Conservation (phyloP, 2,113 vertebrate species). For the Lampris megalopsis region DNA sequence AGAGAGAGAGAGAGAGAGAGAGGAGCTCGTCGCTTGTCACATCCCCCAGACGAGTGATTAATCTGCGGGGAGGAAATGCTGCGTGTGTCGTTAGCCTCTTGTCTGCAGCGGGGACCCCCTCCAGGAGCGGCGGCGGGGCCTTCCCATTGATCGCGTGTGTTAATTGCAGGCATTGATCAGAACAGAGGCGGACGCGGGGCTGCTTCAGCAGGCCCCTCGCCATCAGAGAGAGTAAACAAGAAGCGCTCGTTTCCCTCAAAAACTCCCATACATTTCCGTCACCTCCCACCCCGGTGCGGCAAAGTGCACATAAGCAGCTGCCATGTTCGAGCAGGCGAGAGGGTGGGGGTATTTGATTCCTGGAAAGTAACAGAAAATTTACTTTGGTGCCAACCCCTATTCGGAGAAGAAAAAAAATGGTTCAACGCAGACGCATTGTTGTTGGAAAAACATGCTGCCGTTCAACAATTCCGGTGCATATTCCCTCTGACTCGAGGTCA, state of each 20-base stretch:
- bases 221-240: conserved; percentile 15
- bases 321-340: conserved; percentile 19
- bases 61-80: conserved; percentile 37
- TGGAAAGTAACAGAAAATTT: conserved; percentile 26
- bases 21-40: conserved; percentile 46
- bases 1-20: background rate
- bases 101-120: conserved; percentile 59
- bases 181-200: conserved; percentile 33
- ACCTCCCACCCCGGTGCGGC: conserved; percentile 26
- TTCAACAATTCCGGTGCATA: conserved; percentile 49
- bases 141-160: conserved; percentile 55
- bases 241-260: conserved; percentile 21
- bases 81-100: conserved; percentile 69
- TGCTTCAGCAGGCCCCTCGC: conserved; percentile 13
- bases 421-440: conserved; percentile 48
- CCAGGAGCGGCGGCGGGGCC: conserved; percentile 53
- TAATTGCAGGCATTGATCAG: conserved; percentile 75
- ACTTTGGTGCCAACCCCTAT: background rate
- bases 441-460: conserved; percentile 45
- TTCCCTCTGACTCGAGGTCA: conserved; percentile 67
- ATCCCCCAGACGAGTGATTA: conserved; percentile 53
- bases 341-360: conserved; percentile 25
- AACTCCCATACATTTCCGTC: conserved; percentile 34
- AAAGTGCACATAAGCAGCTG: conserved; percentile 12
- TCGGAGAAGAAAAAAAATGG: conserved; percentile 1